Conservation (phyloP, 2,888 invertebrate species). For the Keiferia lycopersicella region DNA sequence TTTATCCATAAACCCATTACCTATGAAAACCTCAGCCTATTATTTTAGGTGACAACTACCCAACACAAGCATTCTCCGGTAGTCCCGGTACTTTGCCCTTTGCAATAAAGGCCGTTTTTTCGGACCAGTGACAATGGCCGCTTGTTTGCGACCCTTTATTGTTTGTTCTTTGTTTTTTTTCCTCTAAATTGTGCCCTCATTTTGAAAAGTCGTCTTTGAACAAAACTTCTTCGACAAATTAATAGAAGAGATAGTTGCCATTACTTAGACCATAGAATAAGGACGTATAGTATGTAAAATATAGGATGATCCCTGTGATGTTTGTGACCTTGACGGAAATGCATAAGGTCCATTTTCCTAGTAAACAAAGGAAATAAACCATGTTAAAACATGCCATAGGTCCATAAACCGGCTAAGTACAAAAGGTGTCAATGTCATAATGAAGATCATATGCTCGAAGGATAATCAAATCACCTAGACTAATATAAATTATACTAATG, state of each 20-base stretch:
- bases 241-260: not conserved
- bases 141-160: slow-evolving; percentile 30
- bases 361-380: too few relatives aligned
- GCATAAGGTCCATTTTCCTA: too few relatives aligned
- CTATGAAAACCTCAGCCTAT: not conserved
- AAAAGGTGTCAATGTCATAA: too few relatives aligned
- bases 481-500: too few relatives aligned
- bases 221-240: not conserved
- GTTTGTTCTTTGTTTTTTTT: slow-evolving; percentile 6
- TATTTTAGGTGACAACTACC: not conserved
- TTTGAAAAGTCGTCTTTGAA: not conserved
- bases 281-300: too few relatives aligned
- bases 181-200: not conserved
- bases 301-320: too few relatives aligned
- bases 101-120: slow-evolving; percentile 36
- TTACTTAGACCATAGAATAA: too few relatives aligned
- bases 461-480: too few relatives aligned
- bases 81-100: slow-evolving; percentile 37
- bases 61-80: not conserved
- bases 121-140: slow-evolving; percentile 36
- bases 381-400: too few relatives aligned
- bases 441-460: too few relatives aligned
- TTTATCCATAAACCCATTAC: not conserved
- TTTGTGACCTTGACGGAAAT: too few relatives aligned
- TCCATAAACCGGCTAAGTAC: too few relatives aligned